Evolutionary conservation across 2,113 vertebrate genomes (phyloP), one percentile per base, ranked within the genome.

Genomic region (Athene cunicularia): DNA sequence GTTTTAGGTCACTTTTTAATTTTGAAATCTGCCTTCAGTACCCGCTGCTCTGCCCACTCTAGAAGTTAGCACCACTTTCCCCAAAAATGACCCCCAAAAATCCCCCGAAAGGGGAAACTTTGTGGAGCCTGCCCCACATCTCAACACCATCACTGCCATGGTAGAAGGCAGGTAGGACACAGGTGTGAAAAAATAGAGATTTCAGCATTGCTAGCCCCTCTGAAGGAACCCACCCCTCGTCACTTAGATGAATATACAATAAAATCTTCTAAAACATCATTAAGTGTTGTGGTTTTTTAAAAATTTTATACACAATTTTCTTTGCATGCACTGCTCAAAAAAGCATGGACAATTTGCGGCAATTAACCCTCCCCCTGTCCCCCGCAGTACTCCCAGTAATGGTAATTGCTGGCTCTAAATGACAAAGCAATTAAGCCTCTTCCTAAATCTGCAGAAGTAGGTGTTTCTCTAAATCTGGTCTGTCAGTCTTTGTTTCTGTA

Each of bases 351-450:
- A 0, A 73, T 87, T 76, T 66, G 23, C 15, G 56, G 50, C 55
- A 68, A n/a, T 88, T 63, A 82, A 4, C 13, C 9, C 11, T 20
- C n/a, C 35, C 33, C 14, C 16, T 6, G 66, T 41, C 53, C 67
- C 3, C 56, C 2, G 1, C 33, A 1, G 11, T 26, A 12, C 22
- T 79, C 70, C 21, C 62, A 14, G 4, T 58, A 86, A 86, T 59
- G 56, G 35, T 82, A 93, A 76, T 95, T 87, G 58, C 75, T 92
- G 80, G 58, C 59, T 92, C 88, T 43, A 86, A 85, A 86, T 88
- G 80, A 92, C 71, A 71, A 76, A 92, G 81, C 74, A 86, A 74
- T 95, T 94, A 90, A 95, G 28, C 22, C 4, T 81, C 74, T 95
- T 95, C 92, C 89, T 73, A 73, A 94, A 91, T 93, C 41, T 80